phyloP scores from a whole-genome alignment of 1,140 invertebrate genomes.

The Hypsibius dujardini region DNA sequence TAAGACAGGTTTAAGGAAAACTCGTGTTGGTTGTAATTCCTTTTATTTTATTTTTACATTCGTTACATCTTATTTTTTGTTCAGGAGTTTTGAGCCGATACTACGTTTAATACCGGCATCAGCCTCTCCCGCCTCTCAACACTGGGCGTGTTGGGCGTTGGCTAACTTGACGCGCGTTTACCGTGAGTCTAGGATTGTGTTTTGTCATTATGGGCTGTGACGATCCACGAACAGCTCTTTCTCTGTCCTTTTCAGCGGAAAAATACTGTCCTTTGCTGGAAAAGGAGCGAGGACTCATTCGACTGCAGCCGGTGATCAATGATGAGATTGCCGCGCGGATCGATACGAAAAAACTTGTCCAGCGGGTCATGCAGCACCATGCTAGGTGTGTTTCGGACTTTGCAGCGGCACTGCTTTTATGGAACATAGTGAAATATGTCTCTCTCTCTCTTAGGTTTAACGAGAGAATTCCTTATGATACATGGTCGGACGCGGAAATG shows the following conservation, averaged over 20 bases:
- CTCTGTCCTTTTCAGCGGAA: constrained; percentile 41
- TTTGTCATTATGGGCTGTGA: too few relatives aligned
- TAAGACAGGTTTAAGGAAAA: too few relatives aligned
- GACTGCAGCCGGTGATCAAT: constrained; percentile 49
- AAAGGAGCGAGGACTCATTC: constrained; percentile 58
- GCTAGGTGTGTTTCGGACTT: not conserved
- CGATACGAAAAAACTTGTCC: constrained; percentile 2
- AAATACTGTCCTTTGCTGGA: constrained; percentile 77
- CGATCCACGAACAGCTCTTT: too few relatives aligned
- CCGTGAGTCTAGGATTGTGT: constrained; percentile 44
- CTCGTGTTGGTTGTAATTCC: not conserved
- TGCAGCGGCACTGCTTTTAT: not conserved
- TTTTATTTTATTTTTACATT: constrained; percentile 16
- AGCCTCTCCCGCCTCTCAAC: constrained; percentile 71
- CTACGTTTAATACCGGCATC: constrained; percentile 55
- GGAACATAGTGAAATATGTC: not conserved
- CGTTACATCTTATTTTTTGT: constrained; percentile 15
- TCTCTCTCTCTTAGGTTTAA: not conserved
- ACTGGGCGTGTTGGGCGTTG: constrained; percentile 93
- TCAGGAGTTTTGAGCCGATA: constrained; percentile 69
- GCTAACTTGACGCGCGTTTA: constrained; percentile 84
- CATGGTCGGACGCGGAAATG: constrained; percentile 11
- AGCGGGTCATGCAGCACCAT: not conserved
- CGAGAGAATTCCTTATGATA: not conserved
- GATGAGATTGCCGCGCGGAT: constrained; percentile 21